These are phyloP conservation scores for Drosophila malerkotliana DNA, from an alignment of 1,140 invertebrate genomes.

Conservation along the genomic window DNA sequence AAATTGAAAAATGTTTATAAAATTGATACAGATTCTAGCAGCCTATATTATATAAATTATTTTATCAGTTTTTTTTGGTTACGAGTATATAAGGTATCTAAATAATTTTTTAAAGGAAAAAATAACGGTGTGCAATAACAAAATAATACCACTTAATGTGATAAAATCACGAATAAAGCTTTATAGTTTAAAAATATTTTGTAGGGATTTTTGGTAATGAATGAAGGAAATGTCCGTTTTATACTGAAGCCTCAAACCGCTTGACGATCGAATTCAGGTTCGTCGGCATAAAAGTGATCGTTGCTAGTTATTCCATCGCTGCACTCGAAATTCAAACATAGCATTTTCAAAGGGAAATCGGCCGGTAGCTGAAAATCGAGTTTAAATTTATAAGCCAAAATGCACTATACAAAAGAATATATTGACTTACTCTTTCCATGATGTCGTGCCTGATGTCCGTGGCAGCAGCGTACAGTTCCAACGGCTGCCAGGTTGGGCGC, in stretches of 20 bases:
- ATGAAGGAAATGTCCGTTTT: constrained; percentile 12
- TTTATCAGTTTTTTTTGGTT: not conserved
- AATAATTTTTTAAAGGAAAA: not conserved
- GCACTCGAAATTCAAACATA: constrained; percentile 62
- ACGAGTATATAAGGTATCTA: not conserved
- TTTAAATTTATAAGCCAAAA: no score
- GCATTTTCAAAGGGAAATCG: constrained; percentile 54
- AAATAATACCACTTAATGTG: constrained; percentile 50
- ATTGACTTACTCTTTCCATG: constrained; percentile 58
- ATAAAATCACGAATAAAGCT: constrained; percentile 51
- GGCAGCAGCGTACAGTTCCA: constrained; percentile 63
- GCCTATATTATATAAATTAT: not conserved
- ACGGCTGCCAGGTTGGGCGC: constrained; percentile 35
- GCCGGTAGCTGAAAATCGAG: constrained; percentile 35
- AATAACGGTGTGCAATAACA: constrained; percentile 36
- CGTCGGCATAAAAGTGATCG: constrained; percentile 64
- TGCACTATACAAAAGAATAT: not conserved
- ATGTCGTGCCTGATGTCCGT: constrained; percentile 70
- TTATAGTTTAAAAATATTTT: constrained; percentile 16
- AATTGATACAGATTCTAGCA: not conserved
- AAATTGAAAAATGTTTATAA: not conserved
- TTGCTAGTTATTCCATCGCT: constrained; percentile 60
- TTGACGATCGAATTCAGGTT: constrained; percentile 70
- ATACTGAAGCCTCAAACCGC: constrained; percentile 8
- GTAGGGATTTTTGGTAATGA: constrained; percentile 28